Evolutionary conservation across 2,113 vertebrate genomes (phyloP), one percentile per base, ranked within the genome.

Genomic region (Percina caprodes): DNA sequence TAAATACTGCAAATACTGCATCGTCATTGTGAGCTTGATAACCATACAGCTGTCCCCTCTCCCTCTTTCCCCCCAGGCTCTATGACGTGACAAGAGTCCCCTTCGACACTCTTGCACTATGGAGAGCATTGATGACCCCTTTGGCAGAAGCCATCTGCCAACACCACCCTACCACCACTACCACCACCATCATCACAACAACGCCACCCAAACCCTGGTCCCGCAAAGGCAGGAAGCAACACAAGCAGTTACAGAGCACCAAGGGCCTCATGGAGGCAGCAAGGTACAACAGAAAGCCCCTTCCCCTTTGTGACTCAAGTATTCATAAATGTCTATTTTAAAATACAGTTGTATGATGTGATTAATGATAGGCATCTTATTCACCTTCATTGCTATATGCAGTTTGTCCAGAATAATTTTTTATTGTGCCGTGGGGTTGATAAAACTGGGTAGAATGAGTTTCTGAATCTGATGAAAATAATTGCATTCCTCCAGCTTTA

Each of bases 11-110:
- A n/a, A 69, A 69, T 13, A 55, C 24, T 72, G 71, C 60, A 77
- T 76, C 71, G 6, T 69, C 23, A 62, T 49, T 3, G 11, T 76
- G 54, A 74, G 69, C 67, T 79, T 88, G 61, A 88, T 91, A 91
- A 87, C 71, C 74, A 84, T 73, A 10, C 67, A 68, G 0, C 69
- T 65, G 77, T 26, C 61, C 58, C 78, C 60, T 45, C 63, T 69
- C 21, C 46, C 86, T 89, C 69, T 88, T 75, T 86, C 63, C 89
- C 73, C 74, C 59, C 88, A 95, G 93, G 92, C 94, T 89, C 92
- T 94, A 94, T 95, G 94, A 95, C 93, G 93, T 75, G 93, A 92
- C 90, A 91, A 93, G 93, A 91, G 90, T 91, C 88, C 86, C 91
- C 86, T 86, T 89, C 91, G 79, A 92, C 90, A 85, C 88, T 89